A percentile compares a stretch with the other conserved stretches of the same genome.
Evolutionary conservation across 2,797 vertebrate genomes (phyloP).

Genomic region (Crax fasciolata): DNA sequence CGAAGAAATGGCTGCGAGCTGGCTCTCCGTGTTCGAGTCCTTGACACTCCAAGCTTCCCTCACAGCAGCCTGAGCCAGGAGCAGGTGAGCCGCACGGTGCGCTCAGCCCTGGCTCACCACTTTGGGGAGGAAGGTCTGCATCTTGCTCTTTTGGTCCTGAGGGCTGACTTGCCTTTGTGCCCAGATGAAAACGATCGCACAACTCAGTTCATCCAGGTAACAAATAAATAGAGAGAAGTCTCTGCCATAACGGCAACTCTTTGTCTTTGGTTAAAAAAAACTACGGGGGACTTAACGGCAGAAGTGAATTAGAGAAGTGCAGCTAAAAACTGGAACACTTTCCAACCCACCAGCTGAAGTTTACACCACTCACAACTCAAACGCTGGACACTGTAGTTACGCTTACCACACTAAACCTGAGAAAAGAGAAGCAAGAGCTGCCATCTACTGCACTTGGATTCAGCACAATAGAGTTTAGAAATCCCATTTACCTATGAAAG

Average conservation of each 20-base stretch:
- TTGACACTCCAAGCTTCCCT: slow-evolving; percentile 87
- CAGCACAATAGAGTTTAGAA: neutral
- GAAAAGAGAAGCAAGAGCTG: neutral
- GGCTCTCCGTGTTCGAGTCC: slow-evolving; percentile 78
- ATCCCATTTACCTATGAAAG: neutral
- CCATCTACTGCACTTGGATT: neutral
- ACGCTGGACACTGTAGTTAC: neutral
- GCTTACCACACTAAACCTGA: neutral
- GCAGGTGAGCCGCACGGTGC: slow-evolving; percentile 59
- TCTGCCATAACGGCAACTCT: neutral
- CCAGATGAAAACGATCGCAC: slow-evolving; percentile 58
- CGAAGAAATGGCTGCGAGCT: slow-evolving; percentile 79
- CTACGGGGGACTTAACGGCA: neutral
- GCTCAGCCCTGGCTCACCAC: slow-evolving; percentile 67
- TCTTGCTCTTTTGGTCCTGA: slow-evolving; percentile 83
- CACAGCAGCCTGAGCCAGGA: slow-evolving; percentile 73
- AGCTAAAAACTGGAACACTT: neutral
- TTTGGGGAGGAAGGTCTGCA: slow-evolving; percentile 85
- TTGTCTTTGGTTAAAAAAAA: neutral
- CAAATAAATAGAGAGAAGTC: neutral
- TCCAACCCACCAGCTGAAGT: neutral
- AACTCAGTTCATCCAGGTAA: slow-evolving; percentile 80
- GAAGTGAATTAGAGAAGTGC: neutral
- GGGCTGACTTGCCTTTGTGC: slow-evolving; percentile 81
- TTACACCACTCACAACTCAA: neutral